Evolutionary conservation across 2,888 invertebrate species (phyloP), one percentile per base, ranked within the genome.

Genomic region (Congeria kusceri): DNA sequence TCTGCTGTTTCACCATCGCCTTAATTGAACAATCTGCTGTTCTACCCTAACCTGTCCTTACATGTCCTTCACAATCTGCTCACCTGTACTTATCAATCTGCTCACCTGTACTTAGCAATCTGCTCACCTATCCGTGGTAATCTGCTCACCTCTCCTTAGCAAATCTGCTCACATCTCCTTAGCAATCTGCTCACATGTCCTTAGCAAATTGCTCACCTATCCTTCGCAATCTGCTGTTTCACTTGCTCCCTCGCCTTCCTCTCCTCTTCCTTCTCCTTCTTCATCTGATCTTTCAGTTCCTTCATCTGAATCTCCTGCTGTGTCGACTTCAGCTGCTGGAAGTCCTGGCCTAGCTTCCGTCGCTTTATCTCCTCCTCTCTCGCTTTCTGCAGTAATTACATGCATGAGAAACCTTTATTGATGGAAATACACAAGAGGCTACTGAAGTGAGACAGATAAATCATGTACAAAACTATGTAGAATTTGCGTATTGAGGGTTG

Each of bases 201-300:
- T 95, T 96, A 87, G 96, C 95, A 57, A 96, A 96, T 80, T 96
- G 32, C 62, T 32, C 72, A 92, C 89, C 96, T 95, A 93, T 98
- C 98, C 91, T 96, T 96, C 0, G 96, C 97, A 78, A 98, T 98
- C 93, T 98, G 97, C 69, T 96, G 96, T 76, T 96, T 94, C 23
- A 98, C 96, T 66, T 96, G 95, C 84, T 98, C 96, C 13, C 96
- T 94, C 0, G 96, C 96, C 13, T 95, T 94, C 83, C 96, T 95
- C 87, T 97, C 96, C 84, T 96, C 96, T 84, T 96, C 94, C 89
- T 96, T 96, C 87, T 97, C 97, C 72, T 95, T 96, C 87, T 96
- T 95, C 58, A 96, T 94, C 78, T 97, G 96, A 80, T 96, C 96
- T 92, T 95, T 95, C 86, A 96, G 92, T 90, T 96, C 95, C 90